Conservation (phyloP, 1,140 invertebrate species). For the Monomorium pharaonis region DNA sequence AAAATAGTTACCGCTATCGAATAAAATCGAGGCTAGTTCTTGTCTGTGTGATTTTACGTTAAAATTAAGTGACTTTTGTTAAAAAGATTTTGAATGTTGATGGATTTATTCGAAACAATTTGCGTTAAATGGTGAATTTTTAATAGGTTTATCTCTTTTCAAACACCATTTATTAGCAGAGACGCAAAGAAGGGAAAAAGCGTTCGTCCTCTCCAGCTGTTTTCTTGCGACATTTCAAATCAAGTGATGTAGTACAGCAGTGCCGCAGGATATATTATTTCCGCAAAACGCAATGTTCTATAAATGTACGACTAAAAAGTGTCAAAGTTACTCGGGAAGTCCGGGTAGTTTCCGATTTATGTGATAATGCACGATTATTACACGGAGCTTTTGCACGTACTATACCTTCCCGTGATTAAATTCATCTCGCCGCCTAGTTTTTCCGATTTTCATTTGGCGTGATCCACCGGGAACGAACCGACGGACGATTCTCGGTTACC, state of each 20-base stretch:
- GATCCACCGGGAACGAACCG: conserved; percentile 2
- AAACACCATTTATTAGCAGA: background rate
- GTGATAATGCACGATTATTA: conserved; percentile 11
- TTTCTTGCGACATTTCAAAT: background rate
- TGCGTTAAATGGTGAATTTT: background rate
- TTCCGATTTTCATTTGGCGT: conserved; percentile 19
- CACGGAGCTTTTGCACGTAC: background rate
- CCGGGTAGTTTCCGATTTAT: background rate
- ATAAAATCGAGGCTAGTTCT: background rate
- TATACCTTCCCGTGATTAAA: background rate
- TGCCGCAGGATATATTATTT: background rate
- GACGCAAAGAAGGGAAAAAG: background rate
- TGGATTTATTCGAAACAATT: background rate
- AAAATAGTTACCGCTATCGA: background rate
- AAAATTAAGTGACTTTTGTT: background rate
- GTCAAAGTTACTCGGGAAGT: background rate
- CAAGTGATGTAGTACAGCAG: background rate
- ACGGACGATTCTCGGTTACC: conserved; percentile 33
- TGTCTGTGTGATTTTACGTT: background rate
- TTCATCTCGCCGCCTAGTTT: background rate
- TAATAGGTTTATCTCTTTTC: background rate
- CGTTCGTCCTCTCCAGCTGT: background rate
- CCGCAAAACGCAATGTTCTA: background rate
- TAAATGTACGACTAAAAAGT: background rate
- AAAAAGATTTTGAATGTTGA: background rate